These are phyloP conservation scores for Cepaea nemoralis DNA, from an alignment of 1,140 invertebrate species.

Conservation along the genomic window DNA sequence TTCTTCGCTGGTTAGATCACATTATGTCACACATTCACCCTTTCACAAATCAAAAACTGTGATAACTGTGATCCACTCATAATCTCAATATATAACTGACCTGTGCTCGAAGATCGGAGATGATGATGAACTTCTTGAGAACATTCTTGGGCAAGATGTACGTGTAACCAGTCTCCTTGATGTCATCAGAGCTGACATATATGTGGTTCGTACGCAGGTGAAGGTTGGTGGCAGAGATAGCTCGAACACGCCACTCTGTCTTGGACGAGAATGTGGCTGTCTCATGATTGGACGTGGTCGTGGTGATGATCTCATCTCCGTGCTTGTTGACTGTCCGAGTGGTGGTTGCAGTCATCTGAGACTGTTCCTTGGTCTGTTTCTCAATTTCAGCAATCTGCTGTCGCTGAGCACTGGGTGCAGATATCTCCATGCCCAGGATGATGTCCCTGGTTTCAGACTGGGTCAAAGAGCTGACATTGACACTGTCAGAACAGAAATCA, in stretches of 20 bases:
- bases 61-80: too few relatives aligned
- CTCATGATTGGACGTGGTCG: constrained; percentile 98
- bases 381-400: constrained; percentile 99
- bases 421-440: constrained; percentile 99
- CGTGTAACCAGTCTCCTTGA: constrained; percentile 98
- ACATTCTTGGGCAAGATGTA: constrained; percentile 99
- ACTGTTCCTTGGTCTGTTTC: constrained; percentile 99
- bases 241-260: constrained; percentile 98
- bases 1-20: too few relatives aligned
- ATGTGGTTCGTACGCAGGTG: constrained; percentile 99
- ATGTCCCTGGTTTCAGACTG: constrained; percentile 99
- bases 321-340: constrained; percentile 99
- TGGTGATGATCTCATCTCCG: constrained; percentile 99
- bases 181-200: constrained; percentile 98
- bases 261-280: constrained; percentile 97
- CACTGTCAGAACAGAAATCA: constrained; percentile 74
- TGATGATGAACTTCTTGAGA: constrained; percentile 98
- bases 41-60: too few relatives aligned
- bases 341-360: constrained; percentile 96
- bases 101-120: constrained; percentile 96
- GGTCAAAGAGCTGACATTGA: constrained; percentile 97
- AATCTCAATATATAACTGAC: constrained; percentile 70
- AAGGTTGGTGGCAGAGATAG: constrained; percentile 98
- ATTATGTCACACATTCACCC: too few relatives aligned
- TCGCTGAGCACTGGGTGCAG: constrained; percentile 96